Conservation (phyloP, 2,888 invertebrate species). For the Scaptomyza caliginosa region DNA sequence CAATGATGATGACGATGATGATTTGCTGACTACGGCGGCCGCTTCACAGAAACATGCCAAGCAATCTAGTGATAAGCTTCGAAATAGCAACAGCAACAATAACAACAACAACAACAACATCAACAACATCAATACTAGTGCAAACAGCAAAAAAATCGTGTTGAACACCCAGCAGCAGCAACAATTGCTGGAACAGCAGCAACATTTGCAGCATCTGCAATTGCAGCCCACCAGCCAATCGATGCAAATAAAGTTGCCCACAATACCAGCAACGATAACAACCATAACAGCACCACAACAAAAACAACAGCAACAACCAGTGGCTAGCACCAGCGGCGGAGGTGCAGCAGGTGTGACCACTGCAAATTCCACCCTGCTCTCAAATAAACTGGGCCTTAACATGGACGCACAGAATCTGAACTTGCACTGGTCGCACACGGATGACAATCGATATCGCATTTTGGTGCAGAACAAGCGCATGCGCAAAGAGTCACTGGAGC, state of each 20-base stretch:
- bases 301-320: constrained; percentile 61
- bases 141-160: constrained; percentile 44
- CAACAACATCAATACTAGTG: not conserved
- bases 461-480: constrained; percentile 83
- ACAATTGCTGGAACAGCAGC: constrained; percentile 75
- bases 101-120: constrained; percentile 43
- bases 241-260: constrained; percentile 78
- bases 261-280: constrained; percentile 81
- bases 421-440: constrained; percentile 72
- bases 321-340: constrained; percentile 66
- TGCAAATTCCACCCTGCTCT: constrained; percentile 60
- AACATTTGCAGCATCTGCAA: constrained; percentile 77
- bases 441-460: constrained; percentile 83
- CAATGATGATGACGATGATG: constrained; percentile 81
- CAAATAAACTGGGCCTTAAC: constrained; percentile 51
- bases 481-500: constrained; percentile 83
- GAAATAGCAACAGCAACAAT: constrained; percentile 46
- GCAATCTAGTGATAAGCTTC: constrained; percentile 66
- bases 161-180: constrained; percentile 66
- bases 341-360: constrained; percentile 33
- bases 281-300: constrained; percentile 44
- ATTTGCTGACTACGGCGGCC: constrained; percentile 76
- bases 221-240: constrained; percentile 79
- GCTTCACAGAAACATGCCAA: constrained; percentile 77
- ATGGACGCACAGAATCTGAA: constrained; percentile 60